Evolutionary conservation across 2,797 vertebrate species (phyloP), one percentile per base, ranked within the genome.

Genomic region (Argyrosomus regius): DNA sequence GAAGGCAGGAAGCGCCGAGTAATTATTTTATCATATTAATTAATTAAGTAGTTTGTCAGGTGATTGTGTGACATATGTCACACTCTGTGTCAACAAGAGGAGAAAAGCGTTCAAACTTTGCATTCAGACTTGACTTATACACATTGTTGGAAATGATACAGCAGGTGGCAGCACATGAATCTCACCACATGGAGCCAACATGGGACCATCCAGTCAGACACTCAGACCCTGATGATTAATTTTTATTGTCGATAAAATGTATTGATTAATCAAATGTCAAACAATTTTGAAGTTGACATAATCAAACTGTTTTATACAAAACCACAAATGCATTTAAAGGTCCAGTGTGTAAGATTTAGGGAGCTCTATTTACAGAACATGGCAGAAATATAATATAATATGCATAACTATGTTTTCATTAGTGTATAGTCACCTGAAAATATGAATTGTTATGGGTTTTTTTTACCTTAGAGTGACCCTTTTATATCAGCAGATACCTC

Each of bases 151-250:
- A 50, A 57, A 26, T 49, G 2, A 10, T 6, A 26, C 87, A 80
- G 77, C 78, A 91, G 89, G 20, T 63, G 90, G 89, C 87, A 89
- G 81, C 48, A 80, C 59, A 9, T 67, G 22, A 52, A 62, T 10
- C 50, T 60, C 13, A 39, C 3, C 9, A 7, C 24, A 18, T 5
- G 28, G 31, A 57, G n/a, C 24, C 58, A 57, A 6, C 11, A 12
- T 49, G 48, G 16, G 41, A 70, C n/a, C 17, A 6, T 54, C 24
- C 20, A 24, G 1, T 20, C 49, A 62, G 16, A 48, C 35, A 35
- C 7, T 35, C 7, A 35, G 6, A 35, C 31, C 7, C 31, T 35
- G 35, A 31, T 31, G 31, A 35, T 43, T 43, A 39, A 39, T 58
- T 49, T 26, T 65, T 6, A 43, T 52, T 24, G 31, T 56, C 13